A percentile compares a stretch with the other conserved stretches of the same genome.
Evolutionary conservation across 92 coral and sea anemone species (phyloP).

Genomic region (Pocillopora meandrina): DNA sequence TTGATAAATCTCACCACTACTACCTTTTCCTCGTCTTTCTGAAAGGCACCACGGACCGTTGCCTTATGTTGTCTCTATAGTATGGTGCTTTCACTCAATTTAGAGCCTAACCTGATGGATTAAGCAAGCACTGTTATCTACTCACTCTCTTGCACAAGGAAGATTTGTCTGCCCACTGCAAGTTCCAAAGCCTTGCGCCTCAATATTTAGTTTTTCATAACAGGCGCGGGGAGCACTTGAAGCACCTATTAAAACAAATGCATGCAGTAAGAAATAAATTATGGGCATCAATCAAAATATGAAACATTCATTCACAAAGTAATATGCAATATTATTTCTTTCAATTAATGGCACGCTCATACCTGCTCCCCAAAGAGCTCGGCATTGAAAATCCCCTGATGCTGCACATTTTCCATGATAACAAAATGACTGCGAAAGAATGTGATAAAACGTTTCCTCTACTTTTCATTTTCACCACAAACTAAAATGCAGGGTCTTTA

Average conservation of each 20-base stretch:
- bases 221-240: slow-evolving; percentile 43
- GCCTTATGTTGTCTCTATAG: too few species aligned
- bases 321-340: not conserved
- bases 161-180: slow-evolving; percentile 31
- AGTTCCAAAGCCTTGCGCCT: slow-evolving; percentile 52
- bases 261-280: not conserved
- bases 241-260: slow-evolving; percentile 39
- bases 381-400: slow-evolving; percentile 63
- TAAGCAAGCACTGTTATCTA: not conserved
- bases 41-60: too few species aligned
- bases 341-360: not conserved
- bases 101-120: not conserved
- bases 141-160: slow-evolving; percentile 33
- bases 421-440: slow-evolving; percentile 58
- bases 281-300: too few species aligned
- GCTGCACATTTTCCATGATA: slow-evolving; percentile 59
- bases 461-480: too few species aligned
- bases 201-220: slow-evolving; percentile 43
- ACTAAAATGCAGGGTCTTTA: too few species aligned
- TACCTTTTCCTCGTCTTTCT: too few species aligned
- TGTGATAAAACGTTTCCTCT: not conserved
- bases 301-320: not conserved
- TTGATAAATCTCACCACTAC: not conserved
- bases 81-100: too few species aligned
- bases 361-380: slow-evolving; percentile 69